These are phyloP conservation scores for Euura lappo DNA, from an alignment of 1,140 invertebrate genomes.

Conservation along the genomic window DNA sequence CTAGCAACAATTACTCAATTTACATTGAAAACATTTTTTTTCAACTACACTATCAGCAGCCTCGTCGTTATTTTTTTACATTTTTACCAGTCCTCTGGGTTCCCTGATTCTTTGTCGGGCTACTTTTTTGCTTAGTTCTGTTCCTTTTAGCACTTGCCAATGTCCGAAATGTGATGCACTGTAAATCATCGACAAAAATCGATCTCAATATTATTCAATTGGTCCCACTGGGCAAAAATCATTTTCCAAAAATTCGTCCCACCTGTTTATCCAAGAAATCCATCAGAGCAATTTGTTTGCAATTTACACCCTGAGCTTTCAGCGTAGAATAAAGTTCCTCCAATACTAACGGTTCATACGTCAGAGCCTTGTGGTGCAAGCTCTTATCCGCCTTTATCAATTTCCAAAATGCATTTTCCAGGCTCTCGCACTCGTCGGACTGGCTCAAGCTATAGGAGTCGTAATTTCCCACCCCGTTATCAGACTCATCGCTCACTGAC, in stretches of 20 bases:
- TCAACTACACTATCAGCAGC: background rate
- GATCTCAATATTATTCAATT: background rate
- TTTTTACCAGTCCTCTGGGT: background rate
- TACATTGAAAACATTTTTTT: slow-evolving; percentile 9
- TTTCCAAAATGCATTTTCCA: slow-evolving; percentile 44
- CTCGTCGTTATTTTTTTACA: background rate
- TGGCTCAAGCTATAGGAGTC: slow-evolving; percentile 20
- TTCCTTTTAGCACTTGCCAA: slow-evolving; percentile 20
- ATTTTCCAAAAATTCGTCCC: slow-evolving; percentile 12
- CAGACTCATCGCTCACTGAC: slow-evolving; percentile 12
- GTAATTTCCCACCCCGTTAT: slow-evolving; percentile 37
- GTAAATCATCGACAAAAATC: slow-evolving; percentile 26
- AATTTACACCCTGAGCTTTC: slow-evolving; percentile 52
- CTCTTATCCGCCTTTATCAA: slow-evolving; percentile 45
- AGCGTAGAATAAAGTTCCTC: slow-evolving; percentile 48
- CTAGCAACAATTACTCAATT: slow-evolving; percentile 12
- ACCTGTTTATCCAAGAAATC: slow-evolving; percentile 62
- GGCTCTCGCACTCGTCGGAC: slow-evolving; percentile 22
- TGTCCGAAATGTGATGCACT: slow-evolving; percentile 47
- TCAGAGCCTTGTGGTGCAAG: slow-evolving; percentile 54
- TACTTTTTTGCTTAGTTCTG: slow-evolving; percentile 18
- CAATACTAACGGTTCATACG: slow-evolving; percentile 59
- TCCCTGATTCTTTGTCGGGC: background rate
- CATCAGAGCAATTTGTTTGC: slow-evolving; percentile 50
- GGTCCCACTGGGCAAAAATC: background rate